Evolutionary conservation across 2,797 vertebrate species (phyloP).

Genomic region (Trichosurus vulpecula): DNA sequence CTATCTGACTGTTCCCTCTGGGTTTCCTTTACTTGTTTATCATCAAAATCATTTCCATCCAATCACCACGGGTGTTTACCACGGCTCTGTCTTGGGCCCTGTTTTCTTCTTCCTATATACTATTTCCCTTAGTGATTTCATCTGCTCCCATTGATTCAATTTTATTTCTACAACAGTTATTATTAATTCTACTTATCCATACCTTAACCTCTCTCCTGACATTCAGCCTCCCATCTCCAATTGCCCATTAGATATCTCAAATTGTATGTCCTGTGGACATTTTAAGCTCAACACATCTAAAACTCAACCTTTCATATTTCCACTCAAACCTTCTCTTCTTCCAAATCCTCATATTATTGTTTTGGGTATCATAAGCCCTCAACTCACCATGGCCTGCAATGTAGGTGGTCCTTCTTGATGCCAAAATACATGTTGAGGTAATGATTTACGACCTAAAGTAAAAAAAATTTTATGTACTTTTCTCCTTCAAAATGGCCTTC

Average conservation of each 20-base stretch:
- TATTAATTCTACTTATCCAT: background rate
- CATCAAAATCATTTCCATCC: background rate
- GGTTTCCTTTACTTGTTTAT: background rate
- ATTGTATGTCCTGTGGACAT: too few species aligned
- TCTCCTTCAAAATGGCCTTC: background rate
- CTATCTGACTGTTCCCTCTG: background rate
- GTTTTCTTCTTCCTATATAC: background rate
- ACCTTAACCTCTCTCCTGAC: background rate
- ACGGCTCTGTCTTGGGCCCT: background rate
- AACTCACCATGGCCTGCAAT: background rate
- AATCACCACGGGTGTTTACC: background rate
- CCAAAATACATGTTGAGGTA: background rate
- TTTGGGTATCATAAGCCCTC: background rate
- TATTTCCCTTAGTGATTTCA: background rate
- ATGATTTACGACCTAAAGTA: background rate
- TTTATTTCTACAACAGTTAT: background rate
- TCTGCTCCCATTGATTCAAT: background rate
- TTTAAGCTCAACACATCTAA: background rate
- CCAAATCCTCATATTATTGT: background rate
- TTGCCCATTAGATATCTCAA: background rate
- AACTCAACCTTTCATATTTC: background rate
- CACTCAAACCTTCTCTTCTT: background rate
- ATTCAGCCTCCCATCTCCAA: background rate
- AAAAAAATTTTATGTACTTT: background rate
- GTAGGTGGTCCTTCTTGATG: background rate